Evolutionary conservation across 2,888 invertebrate genomes (phyloP), one percentile per base, ranked within the genome.

Genomic region (Rhagonycha fulva): DNA sequence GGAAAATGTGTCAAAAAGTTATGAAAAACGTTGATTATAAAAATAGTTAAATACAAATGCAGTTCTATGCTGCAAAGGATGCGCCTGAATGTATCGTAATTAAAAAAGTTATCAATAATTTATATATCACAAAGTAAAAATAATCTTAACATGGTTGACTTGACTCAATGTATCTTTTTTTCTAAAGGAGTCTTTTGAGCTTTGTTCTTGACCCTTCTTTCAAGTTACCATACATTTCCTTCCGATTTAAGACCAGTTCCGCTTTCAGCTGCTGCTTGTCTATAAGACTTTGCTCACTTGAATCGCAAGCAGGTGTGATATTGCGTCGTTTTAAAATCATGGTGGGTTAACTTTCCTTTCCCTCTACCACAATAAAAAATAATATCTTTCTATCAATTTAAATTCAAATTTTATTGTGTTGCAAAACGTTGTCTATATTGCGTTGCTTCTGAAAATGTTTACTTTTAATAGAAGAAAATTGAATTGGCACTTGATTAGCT

Each of bases 181-280:
- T 60, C 24, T 70, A 23, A 23, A n/a, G 74, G 74, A 72, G 60
- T 68, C 62, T 63, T 23, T 62, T 19, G 70, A 72, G 76, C 73
- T 74, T 78, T 74, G 73, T 78, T 73, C 70, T 70, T 78, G 73
- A 73, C 71, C 78, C 76, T 71, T 71, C 66, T 68, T 78, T 74
- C 47, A 78, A 71, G 71, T 78, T 73, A 66, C 68, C 71, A 68
- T 71, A 32, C 62, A 76, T 70, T 78, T 78, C 76, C 78, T 78
- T 78, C 78, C 78, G 78, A 78, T 78, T 76, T 73, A 78, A 78
- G 76, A 76, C 78, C 76, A 78, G 78, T 78, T 78, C 78, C 78
- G 78, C 69, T 74, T 73, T 78, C 78, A 78, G 78, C 78, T 78
- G 78, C 76, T 32, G 19, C 47, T 60, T 69, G 63, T 71, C 74